Percentiles rank a stretch among this genome's conserved stretches.
Evolutionary conservation across 2,888 invertebrate genomes (phyloP).

Genomic region (Xanthia togata): DNA sequence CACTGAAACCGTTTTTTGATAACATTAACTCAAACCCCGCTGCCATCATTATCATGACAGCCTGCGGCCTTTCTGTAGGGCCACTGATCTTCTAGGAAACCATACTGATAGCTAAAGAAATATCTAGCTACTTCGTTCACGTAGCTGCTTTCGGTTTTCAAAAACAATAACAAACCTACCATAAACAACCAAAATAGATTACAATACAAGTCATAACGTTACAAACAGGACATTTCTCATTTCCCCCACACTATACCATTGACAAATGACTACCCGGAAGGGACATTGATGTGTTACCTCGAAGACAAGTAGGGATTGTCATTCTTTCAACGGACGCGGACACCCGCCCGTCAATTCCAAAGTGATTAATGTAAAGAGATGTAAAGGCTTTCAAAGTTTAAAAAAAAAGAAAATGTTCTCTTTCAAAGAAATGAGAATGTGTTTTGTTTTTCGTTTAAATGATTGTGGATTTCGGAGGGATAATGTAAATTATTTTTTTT

Average conservation of each 20-base stretch:
- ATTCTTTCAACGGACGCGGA: conserved; percentile 69
- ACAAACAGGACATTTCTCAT: conserved; percentile 73
- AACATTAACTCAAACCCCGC: no score
- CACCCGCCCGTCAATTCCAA: conserved; percentile 69
- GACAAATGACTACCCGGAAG: conserved; percentile 80
- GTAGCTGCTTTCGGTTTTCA: no score
- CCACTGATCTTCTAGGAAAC: no score
- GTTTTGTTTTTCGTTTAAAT: conserved; percentile 50
- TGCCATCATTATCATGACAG: no score
- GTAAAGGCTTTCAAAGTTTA: conserved; percentile 66
- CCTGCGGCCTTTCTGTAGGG: no score
- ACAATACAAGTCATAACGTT: conserved; percentile 57
- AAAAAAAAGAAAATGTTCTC: conserved; percentile 26
- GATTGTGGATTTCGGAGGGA: conserved; percentile 39
- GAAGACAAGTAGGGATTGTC: conserved; percentile 70
- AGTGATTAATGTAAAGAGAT: conserved; percentile 79
- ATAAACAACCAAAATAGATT: conserved; percentile 35
- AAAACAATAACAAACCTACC: not conserved
- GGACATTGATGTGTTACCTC: conserved; percentile 68
- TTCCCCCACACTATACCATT: conserved; percentile 71
- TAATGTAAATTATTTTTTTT: conserved; percentile 56
- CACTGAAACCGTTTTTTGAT: no score
- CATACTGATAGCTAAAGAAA: no score
- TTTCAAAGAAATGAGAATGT: conserved; percentile 35
- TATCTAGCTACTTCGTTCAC: no score